Percentiles rank a stretch among this genome's conserved stretches.
phyloP scores from a whole-genome alignment of 1,140 invertebrate genomes.

The Rhagoletis pomonella region DNA sequence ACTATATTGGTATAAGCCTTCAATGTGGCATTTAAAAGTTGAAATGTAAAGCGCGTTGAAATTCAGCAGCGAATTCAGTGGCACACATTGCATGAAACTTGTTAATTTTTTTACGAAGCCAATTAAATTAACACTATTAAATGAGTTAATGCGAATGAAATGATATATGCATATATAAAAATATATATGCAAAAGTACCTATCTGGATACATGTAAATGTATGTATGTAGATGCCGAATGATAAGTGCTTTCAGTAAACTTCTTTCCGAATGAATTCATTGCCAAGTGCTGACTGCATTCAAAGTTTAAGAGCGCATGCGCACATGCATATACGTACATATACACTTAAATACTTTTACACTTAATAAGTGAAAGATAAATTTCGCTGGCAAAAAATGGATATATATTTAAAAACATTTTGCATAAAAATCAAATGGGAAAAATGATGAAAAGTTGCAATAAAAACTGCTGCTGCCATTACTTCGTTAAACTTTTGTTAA shows the following conservation, averaged over 20 bases:
- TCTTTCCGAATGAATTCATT: slow-evolving; percentile 17
- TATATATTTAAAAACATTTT: slow-evolving; percentile 12
- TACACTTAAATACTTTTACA: no score
- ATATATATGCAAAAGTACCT: no score
- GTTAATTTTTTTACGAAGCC: background rate
- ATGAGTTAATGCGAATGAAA: slow-evolving; percentile 36
- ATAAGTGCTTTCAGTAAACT: background rate
- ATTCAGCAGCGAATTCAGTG: background rate
- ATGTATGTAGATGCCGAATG: background rate
- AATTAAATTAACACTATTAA: slow-evolving; percentile 32
- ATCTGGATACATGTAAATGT: no score
- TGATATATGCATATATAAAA: no score
- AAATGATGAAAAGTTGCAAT: slow-evolving; percentile 26
- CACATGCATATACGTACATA: background rate
- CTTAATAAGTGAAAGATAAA: slow-evolving; percentile 26
- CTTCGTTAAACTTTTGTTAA: slow-evolving; percentile 53
- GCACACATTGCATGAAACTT: background rate
- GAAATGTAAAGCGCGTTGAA: background rate
- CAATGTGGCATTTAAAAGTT: no score
- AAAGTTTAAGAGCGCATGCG: slow-evolving; percentile 3
- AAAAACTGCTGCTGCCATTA: slow-evolving; percentile 39
- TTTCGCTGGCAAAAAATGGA: background rate
- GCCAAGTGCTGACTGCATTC: slow-evolving; percentile 19
- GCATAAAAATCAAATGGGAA: slow-evolving; percentile 30
- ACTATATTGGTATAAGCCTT: no score